Conservation (phyloP, 1,140 invertebrate species). For the Copidosoma floridanum region DNA sequence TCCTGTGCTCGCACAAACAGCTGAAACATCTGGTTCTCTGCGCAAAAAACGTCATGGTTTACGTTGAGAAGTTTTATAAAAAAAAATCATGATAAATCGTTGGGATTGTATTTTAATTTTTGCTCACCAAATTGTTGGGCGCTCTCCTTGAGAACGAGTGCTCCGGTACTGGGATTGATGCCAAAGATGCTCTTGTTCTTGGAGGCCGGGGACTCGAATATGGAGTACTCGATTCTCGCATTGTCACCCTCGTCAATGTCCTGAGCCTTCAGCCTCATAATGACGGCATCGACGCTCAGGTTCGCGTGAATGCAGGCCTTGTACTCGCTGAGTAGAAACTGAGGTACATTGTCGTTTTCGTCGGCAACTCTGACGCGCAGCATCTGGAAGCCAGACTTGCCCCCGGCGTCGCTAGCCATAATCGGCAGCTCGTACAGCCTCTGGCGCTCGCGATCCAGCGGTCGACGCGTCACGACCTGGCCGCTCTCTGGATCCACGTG, state of each 20-base stretch:
- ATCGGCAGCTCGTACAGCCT: slow-evolving; percentile 77
- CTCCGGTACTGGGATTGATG: slow-evolving; percentile 69
- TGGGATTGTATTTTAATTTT: slow-evolving; percentile 38
- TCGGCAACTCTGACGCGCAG: slow-evolving; percentile 79
- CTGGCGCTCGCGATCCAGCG: slow-evolving; percentile 76
- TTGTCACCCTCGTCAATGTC: slow-evolving; percentile 72
- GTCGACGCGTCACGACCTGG: slow-evolving; percentile 72
- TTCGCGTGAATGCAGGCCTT: slow-evolving; percentile 71
- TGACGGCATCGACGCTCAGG: slow-evolving; percentile 61
- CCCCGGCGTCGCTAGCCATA: slow-evolving; percentile 83
- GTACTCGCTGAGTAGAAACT: slow-evolving; percentile 78
- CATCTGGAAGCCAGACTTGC: slow-evolving; percentile 74
- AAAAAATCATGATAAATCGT: too few relatives aligned
- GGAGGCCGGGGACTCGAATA: slow-evolving; percentile 66
- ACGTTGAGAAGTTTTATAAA: too few relatives aligned
- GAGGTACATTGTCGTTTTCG: slow-evolving; percentile 84
- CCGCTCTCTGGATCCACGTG: slow-evolving; percentile 75
- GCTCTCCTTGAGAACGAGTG: slow-evolving; percentile 64
- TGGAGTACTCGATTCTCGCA: slow-evolving; percentile 69
- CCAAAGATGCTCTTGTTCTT: slow-evolving; percentile 64
- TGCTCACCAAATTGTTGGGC: slow-evolving; percentile 58
- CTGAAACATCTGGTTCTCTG: slow-evolving; percentile 80
- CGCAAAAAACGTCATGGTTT: too few relatives aligned
- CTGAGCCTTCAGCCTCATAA: slow-evolving; percentile 69
- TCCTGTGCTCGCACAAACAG: slow-evolving; percentile 87